Percentiles rank a stretch among this genome's conserved stretches.
Conservation (phyloP, 2,888 invertebrate species). For the Drosophila yooni region DNA sequence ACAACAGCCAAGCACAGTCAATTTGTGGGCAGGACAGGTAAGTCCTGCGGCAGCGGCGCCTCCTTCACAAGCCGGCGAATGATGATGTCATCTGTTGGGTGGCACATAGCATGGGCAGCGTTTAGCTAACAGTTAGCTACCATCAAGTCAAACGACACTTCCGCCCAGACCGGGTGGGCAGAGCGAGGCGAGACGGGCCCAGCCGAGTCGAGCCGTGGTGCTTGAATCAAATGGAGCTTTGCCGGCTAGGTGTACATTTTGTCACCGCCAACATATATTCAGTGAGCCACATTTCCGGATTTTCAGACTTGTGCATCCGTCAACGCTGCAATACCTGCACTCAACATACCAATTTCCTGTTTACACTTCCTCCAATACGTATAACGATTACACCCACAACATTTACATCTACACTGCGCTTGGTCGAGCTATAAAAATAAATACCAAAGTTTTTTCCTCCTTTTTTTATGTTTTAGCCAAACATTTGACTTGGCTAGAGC, state of each 20-base stretch:
- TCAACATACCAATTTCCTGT: constrained; percentile 22
- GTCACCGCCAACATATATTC: constrained; percentile 64
- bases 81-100: constrained; percentile 30
- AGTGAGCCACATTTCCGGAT: constrained; percentile 75
- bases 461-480: constrained; percentile 34
- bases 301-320: constrained; percentile 62
- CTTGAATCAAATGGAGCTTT: constrained; percentile 26
- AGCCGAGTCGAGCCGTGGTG: background rate
- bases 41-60: constrained; percentile 11
- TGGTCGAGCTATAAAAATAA: constrained; percentile 35
- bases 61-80: constrained; percentile 13
- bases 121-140: constrained; percentile 52
- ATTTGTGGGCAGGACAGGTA: constrained; percentile 18
- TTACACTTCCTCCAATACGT: constrained; percentile 9
- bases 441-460: constrained; percentile 29
- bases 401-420: constrained; percentile 29
- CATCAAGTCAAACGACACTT: constrained; percentile 73
- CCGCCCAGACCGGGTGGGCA: constrained; percentile 42
- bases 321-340: constrained; percentile 32
- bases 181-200: background rate
- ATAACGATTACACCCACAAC: constrained; percentile 10
- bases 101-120: constrained; percentile 9
- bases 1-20: constrained; percentile 32
- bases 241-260: constrained; percentile 50
- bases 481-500: constrained; percentile 46